These are phyloP conservation scores for Globicephala melas DNA, from an alignment of 2,113 vertebrate genomes.

Conservation along the genomic window DNA sequence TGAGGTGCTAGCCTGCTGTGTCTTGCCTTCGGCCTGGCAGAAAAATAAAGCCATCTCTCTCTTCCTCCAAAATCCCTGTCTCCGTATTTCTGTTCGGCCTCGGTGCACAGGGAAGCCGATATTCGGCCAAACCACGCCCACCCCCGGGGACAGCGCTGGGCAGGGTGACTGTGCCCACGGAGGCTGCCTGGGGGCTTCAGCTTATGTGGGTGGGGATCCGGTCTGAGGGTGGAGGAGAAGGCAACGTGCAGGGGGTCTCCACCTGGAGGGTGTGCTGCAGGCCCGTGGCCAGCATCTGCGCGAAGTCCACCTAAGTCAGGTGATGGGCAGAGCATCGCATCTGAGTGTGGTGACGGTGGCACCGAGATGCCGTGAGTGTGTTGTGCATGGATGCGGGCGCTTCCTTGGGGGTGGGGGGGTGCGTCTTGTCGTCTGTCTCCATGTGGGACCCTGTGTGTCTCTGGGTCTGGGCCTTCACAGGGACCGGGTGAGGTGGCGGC, in stretches of 20 bases:
- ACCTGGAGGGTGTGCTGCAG: not conserved
- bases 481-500: not conserved
- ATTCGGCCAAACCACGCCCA: too few species aligned
- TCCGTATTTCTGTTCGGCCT: too few species aligned
- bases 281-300: not conserved
- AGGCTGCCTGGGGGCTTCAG: not conserved
- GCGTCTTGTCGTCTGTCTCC: not conserved
- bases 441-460: not conserved
- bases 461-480: not conserved
- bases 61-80: too few species aligned
- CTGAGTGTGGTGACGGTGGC: accelerated
- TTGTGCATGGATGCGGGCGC: accelerated
- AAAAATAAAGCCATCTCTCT: too few species aligned
- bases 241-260: not conserved
- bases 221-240: not conserved
- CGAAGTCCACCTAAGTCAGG: not conserved
- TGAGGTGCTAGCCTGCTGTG: too few species aligned
- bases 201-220: accelerated
- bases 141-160: not conserved
- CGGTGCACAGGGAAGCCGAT: too few species aligned
- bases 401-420: not conserved
- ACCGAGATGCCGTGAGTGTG: accelerated
- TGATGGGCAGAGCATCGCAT: accelerated
- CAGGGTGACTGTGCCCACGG: not conserved
- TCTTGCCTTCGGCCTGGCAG: too few species aligned